Base-by-base conservation (phyloP, 2,797 vertebrate species). In the Manis javanica region DNA sequence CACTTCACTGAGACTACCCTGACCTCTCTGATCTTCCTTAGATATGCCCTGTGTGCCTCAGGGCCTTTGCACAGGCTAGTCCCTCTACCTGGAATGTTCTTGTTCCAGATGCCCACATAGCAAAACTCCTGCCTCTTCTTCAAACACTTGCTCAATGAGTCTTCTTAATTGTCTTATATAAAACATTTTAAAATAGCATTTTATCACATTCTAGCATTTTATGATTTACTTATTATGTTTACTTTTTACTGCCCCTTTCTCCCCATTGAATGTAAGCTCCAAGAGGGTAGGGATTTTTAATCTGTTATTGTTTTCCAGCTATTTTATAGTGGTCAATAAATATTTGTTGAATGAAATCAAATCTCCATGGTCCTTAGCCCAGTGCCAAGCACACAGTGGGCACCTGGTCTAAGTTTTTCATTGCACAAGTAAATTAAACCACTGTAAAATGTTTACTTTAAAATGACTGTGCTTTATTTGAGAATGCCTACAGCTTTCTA, bases 161-260 rank as follows among this genome's bases (percentile, higher is more conserved):
- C 57, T 75, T 46, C 63, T 74, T 64, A 82, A 72, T 63, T 63
- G 66, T 88, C 61, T 53, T 51, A 77, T 34, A 78, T 77, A 87
- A 96, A 72, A 82, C 71, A 78, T 2, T 7, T 77, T 34, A 34
- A 82, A 86, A 34, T 34, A 59, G 57, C 5, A 72, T 94, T 69
- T 81, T 75, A 72, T 71, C 42, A 57, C 9, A 78, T 63, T 71
- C 18, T 78, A 74, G 72, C 7, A 79, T 71, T 66, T 81, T 75
- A 69, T 59, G n/a, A 91, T 85, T 95, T 94, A 15, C 29, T 53
- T 77, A 61, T 26, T 37, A 26, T n/a, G 29, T 82, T 81, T 89
- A 81, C 16, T 84, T 39, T 37, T 53, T 63, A 84, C 79, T 77
- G 59, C 31, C 31, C 31, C 4, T 86, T 51, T 87, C 37, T 68